Conservation (phyloP, 2,888 invertebrate species). For the Eristalinus aeneus region DNA sequence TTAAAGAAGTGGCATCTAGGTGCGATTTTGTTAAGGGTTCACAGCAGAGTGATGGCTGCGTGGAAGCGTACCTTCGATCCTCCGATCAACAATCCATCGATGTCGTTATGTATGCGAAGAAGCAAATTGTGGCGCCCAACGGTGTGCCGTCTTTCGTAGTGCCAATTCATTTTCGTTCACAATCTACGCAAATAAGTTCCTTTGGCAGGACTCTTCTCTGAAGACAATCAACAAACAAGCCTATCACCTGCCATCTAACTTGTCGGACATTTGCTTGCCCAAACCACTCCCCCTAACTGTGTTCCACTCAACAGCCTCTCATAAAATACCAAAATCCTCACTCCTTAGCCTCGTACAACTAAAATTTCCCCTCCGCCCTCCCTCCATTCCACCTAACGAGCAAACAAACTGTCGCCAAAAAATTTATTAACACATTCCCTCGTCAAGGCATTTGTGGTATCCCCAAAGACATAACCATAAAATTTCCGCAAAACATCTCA, state of each 20-base stretch:
- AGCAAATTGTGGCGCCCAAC: too few relatives aligned
- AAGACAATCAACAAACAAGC: neutral
- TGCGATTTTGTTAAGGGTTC: neutral
- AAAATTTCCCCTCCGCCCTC: neutral
- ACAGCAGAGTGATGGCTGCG: too few relatives aligned
- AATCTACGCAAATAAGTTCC: neutral
- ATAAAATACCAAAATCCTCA: neutral
- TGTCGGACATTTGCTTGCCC: neutral
- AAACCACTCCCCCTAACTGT: neutral
- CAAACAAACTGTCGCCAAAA: neutral
- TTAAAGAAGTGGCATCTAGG: neutral
- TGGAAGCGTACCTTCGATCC: too few relatives aligned
- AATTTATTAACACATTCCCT: conserved; percentile 67
- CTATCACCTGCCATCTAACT: neutral
- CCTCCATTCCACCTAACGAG: neutral
- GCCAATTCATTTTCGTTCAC: too few relatives aligned
- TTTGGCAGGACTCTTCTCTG: too few relatives aligned
- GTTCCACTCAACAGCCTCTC: neutral
- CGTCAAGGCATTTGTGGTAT: conserved; percentile 42
- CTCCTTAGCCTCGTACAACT: neutral
- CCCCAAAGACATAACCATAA: conserved; percentile 65
- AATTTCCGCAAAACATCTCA: conserved; percentile 62
- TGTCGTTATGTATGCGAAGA: too few relatives aligned
- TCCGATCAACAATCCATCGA: too few relatives aligned
- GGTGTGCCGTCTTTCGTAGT: too few relatives aligned